Evolutionary conservation across 2,113 vertebrate species (phyloP), one percentile per base, ranked within the genome.

Genomic region (Bubo scandiacus): DNA sequence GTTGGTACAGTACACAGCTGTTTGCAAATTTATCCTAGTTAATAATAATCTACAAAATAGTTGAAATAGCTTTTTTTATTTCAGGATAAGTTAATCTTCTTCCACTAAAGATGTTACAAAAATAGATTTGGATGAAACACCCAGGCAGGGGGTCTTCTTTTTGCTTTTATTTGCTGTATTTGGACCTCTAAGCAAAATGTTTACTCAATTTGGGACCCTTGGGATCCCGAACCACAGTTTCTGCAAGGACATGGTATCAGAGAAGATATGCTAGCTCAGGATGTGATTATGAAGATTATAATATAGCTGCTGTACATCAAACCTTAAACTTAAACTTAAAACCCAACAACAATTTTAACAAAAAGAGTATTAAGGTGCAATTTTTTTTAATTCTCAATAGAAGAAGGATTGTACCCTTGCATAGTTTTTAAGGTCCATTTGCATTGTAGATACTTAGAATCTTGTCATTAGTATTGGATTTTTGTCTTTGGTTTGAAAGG

Each of bases 1-100:
- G 94, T 99, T 52, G 99, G 99, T 99, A 99, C 89, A 74, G 62
- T 66, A 79, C n/a, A 88, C 26, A 40, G 51, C n/a, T 95, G 27
- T 52, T 72, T 49, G 26, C 36, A 78, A 30, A 86, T 90, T 74
- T 83, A 85, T 72, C 23, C 20, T 66, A 61, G 4, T 61, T 84
- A 65, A 40, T 77, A 80, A 51, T 75, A 66, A 59, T 12, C 5
- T 63, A 20, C 19, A 42, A 67, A 92, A 8, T 12, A 78, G 8
- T 58, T 90, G 25, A 81, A 92, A 43, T 67, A 10, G 12, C 22
- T 79, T 67, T 47, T 91, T 40, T 71, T 40, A 8, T 68, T 91
- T 94, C 40, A 66, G 73, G 30, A 45, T 75, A 85, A 34, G 29
- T 92, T 71, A 1, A 3, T 75, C 34, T 15, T 62, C 23, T 70